Conservation (phyloP, 1,140 invertebrate genomes). For the Heliothis virescens region DNA sequence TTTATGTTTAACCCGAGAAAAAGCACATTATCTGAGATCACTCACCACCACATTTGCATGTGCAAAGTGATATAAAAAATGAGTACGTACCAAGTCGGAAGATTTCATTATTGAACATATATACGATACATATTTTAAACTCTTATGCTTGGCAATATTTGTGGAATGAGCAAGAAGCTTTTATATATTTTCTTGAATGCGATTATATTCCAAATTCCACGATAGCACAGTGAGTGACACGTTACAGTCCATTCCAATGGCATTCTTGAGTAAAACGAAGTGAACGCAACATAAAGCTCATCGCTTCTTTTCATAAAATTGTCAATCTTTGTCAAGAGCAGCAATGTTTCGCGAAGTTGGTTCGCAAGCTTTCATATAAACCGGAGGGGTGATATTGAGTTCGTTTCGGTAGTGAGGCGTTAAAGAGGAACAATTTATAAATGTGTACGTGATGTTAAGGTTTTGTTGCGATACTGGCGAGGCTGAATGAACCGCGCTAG, state of each 20-base stretch:
- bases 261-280: background rate
- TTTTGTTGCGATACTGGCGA: constrained; percentile 63
- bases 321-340: background rate
- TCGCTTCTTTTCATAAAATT: no score
- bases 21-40: constrained; percentile 18
- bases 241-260: background rate
- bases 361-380: background rate
- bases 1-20: constrained; percentile 14
- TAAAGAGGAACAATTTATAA: constrained; percentile 38
- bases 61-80: constrained; percentile 38
- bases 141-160: no score
- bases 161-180: no score
- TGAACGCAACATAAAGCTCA: background rate
- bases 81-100: constrained; percentile 4
- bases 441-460: constrained; percentile 33
- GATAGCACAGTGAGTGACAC: background rate
- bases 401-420: background rate
- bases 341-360: background rate
- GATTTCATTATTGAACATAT: background rate
- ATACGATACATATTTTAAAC: no score
- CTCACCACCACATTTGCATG: constrained; percentile 30
- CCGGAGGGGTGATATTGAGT: background rate
- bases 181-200: no score
- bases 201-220: no score
- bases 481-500: constrained; percentile 75